These are phyloP conservation scores for Semotilus atromaculatus DNA, from an alignment of 2,797 vertebrate genomes.

Conservation along the genomic window DNA sequence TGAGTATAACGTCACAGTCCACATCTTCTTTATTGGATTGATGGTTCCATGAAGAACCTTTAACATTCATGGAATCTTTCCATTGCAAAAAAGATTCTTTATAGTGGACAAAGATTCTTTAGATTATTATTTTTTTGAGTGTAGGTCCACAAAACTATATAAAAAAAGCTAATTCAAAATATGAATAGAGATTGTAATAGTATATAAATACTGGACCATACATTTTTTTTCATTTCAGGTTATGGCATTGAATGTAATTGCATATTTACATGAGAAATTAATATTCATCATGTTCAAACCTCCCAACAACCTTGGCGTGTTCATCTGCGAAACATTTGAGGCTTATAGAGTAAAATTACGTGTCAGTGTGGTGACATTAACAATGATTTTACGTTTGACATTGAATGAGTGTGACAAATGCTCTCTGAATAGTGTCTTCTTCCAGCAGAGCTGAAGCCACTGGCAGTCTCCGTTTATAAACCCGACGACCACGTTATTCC, in stretches of 20 bases:
- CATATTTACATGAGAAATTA: not conserved
- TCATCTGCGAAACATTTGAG: not conserved
- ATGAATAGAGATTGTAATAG: no score
- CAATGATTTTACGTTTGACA: not conserved
- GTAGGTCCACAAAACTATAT: no score
- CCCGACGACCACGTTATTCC: conserved; percentile 31
- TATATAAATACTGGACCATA: not conserved
- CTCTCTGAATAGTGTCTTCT: not conserved
- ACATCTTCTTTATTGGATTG: no score
- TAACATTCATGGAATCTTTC: no score
- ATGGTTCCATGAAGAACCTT: no score
- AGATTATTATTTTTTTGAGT: not conserved
- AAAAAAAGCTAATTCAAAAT: not conserved
- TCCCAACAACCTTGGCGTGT: not conserved
- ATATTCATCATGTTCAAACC: not conserved
- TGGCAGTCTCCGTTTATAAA: not conserved
- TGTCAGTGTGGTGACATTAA: not conserved
- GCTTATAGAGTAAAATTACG: not conserved
- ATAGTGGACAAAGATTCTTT: no score
- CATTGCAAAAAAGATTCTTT: no score
- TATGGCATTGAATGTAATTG: no score
- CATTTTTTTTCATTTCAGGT: no score
- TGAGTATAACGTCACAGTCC: no score
- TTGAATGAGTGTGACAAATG: not conserved
- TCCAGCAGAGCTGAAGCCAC: not conserved